Conservation (phyloP, 1,140 invertebrate species). For the Bombyx mandarina region DNA sequence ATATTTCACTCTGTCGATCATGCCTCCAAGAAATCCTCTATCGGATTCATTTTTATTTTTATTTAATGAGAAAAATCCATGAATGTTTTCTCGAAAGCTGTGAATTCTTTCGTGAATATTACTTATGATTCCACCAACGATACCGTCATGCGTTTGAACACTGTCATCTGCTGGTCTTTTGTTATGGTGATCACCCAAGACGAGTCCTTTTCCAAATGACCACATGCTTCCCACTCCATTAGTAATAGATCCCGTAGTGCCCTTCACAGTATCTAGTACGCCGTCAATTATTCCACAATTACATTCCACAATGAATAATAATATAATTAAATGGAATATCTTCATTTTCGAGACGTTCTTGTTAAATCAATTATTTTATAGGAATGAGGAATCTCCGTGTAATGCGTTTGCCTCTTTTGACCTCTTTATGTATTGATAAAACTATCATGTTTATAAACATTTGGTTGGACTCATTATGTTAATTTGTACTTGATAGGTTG, state of each 20-base stretch:
- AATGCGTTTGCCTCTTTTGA: too few relatives aligned
- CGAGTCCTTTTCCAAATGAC: neutral
- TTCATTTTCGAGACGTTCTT: neutral
- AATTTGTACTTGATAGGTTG: too few relatives aligned
- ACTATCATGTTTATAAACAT: neutral
- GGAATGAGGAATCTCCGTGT: too few relatives aligned
- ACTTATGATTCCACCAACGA: neutral
- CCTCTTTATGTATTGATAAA: constrained; percentile 1
- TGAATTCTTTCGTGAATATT: neutral
- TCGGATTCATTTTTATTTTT: neutral
- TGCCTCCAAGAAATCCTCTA: neutral
- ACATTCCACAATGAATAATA: neutral
- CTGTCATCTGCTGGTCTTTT: neutral
- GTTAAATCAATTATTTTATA: neutral
- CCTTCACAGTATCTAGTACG: neutral
- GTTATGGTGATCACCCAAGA: neutral
- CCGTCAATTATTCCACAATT: constrained; percentile 1
- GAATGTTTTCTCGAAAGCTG: neutral
- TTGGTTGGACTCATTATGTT: too few relatives aligned
- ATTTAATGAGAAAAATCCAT: neutral
- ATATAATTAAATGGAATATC: neutral
- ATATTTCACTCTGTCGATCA: constrained; percentile 1
- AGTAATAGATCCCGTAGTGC: constrained; percentile 1
- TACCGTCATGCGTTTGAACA: neutral
- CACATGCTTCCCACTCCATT: neutral